Evolutionary conservation across 2,797 vertebrate species (phyloP), one percentile per base, ranked within the genome.

Genomic region (Lutjanus argentimaculatus): DNA sequence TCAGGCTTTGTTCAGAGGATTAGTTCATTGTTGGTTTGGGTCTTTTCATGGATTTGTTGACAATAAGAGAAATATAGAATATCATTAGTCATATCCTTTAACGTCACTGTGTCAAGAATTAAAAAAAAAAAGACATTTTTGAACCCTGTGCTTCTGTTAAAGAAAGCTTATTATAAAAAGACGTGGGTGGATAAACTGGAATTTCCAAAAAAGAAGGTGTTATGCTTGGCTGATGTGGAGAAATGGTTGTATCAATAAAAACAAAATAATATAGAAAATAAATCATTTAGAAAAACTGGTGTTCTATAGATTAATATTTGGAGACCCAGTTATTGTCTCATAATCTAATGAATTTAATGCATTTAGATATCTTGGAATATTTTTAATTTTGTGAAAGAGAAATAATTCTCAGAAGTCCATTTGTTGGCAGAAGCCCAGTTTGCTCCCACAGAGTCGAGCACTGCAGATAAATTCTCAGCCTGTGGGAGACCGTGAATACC

Each of bases 361-460:
- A 7, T 30, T 56, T 22, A 11, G 12, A 43, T n/a, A 51, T 68
- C 4, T 43, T 70, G 3, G 7, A 42, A 8, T 69, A 53, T 52
- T 64, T 57, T 13, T 10, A 66, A 36, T 36, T 36, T 22, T 45
- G 2, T 30, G 12, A 30, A 49, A 70, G 64, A 66, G 22, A 57
- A 72, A 62, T 42, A 42, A 62, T 70, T 15, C 30, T 53, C 17
- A 63, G 45, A 74, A 63, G 62, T 64, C 69, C 17, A 65, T 72
- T 76, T 70, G 52, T 69, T 79, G 25, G 72, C 46, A 70, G 22
- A 64, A 59, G 36, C 51, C 11, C 52, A 68, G 9, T 65, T 64
- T 67, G 8, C 11, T 59, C 45, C 46, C 51, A 42, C 8, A 55
- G 79, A 68, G 72, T 21, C 64, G 59, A 75, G 21, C 25, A 61